These are phyloP conservation scores for Cephus cinctus DNA, from an alignment of 1,140 invertebrate species.

Conservation along the genomic window DNA sequence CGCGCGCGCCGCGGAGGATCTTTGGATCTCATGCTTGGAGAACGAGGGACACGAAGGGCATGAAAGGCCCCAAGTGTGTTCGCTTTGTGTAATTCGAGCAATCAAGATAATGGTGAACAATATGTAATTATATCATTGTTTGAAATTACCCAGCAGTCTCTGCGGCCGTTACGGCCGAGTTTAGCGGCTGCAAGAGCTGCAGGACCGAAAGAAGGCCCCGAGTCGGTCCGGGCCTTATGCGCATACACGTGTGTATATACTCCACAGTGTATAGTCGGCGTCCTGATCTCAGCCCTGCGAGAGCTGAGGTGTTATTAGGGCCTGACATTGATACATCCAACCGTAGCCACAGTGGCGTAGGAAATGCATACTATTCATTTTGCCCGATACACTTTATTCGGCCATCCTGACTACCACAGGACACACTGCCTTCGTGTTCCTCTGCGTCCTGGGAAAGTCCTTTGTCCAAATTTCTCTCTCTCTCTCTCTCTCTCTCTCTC, in stretches of 20 bases:
- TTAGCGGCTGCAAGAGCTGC: too few species aligned
- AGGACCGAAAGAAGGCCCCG: too few species aligned
- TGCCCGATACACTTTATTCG: too few species aligned
- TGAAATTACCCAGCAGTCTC: constrained; percentile 37
- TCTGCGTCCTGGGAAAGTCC: too few species aligned
- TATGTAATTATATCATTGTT: constrained; percentile 55
- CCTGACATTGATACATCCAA: constrained; percentile 48
- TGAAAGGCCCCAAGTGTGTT: constrained; percentile 15
- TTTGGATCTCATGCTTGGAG: too few species aligned
- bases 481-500: background rate
- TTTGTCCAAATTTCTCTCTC: background rate
- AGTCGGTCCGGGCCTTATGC: background rate
- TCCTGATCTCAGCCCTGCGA: constrained; percentile 11
- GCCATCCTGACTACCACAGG: too few species aligned
- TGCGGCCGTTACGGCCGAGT: constrained; percentile 20
- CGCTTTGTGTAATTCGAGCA: constrained; percentile 38
- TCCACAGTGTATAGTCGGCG: too few species aligned
- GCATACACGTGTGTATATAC: too few species aligned
- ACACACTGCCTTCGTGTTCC: too few species aligned
- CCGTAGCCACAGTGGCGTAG: constrained; percentile 11
- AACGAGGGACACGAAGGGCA: constrained; percentile 3
- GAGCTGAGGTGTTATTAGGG: constrained; percentile 47
- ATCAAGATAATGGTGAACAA: constrained; percentile 44
- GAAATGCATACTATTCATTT: background rate
- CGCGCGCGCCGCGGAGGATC: too few species aligned